phyloP scores from a whole-genome alignment of 1,140 invertebrate genomes.

The Drosophila pallidifrons region DNA sequence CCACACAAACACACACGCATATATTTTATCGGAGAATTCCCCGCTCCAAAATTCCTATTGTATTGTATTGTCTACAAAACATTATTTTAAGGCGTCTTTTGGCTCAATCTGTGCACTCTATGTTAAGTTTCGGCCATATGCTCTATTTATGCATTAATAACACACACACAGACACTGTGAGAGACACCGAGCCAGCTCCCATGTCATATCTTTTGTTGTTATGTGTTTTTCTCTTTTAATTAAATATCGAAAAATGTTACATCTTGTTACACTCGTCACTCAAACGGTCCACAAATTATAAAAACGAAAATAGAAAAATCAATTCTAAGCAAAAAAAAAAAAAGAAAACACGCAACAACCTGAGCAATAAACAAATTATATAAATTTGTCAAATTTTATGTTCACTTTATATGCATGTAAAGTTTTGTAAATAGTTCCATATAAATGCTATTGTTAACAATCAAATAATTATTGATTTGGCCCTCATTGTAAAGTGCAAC shows the following conservation, averaged over 20 bases:
- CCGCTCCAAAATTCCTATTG: slow-evolving; percentile 2
- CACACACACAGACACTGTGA: neutral
- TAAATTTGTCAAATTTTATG: slow-evolving; percentile 30
- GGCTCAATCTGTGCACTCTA: slow-evolving; percentile 45
- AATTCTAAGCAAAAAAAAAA: slow-evolving; percentile 9
- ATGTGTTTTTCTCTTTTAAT: slow-evolving; percentile 15
- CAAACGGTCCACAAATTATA: slow-evolving; percentile 54
- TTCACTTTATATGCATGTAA: slow-evolving; percentile 36
- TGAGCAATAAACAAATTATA: slow-evolving; percentile 37
- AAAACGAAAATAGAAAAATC: slow-evolving; percentile 1
- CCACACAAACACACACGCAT: neutral
- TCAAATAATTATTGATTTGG: slow-evolving; percentile 33
- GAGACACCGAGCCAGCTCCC: slow-evolving; percentile 1
- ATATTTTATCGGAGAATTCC: slow-evolving; percentile 9
- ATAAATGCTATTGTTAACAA: slow-evolving; percentile 42
- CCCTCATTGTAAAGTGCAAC: slow-evolving; percentile 44
- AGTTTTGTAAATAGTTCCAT: slow-evolving; percentile 48
- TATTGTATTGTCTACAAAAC: slow-evolving; percentile 1
- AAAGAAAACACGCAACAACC: slow-evolving; percentile 21
- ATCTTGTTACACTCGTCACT: slow-evolving; percentile 34
- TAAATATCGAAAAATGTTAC: slow-evolving; percentile 21
- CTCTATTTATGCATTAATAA: slow-evolving; percentile 13
- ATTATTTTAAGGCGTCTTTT: slow-evolving; percentile 38
- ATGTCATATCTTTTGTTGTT: slow-evolving; percentile 6
- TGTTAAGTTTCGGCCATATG: slow-evolving; percentile 36